Evolutionary conservation across 2,113 vertebrate genomes (phyloP).

Genomic region (Oryzias celebensis): DNA sequence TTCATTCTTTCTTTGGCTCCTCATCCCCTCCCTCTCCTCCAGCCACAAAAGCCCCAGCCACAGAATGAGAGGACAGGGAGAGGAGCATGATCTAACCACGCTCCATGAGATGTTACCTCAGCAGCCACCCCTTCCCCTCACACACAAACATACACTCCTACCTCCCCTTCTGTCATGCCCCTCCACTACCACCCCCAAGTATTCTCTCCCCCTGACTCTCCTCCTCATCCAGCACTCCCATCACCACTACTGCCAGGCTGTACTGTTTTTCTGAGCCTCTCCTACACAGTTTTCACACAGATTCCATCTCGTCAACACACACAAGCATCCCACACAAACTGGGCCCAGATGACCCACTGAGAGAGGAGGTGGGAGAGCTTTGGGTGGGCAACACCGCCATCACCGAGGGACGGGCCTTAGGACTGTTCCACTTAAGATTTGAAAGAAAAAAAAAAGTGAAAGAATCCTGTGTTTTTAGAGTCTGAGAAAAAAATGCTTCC

Average conservation of each 20-base stretch:
- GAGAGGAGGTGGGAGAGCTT: slow-evolving; percentile 70
- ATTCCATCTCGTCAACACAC: slow-evolving; percentile 71
- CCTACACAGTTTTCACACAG: slow-evolving; percentile 83
- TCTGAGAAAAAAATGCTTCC: slow-evolving; percentile 8
- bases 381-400: slow-evolving; percentile 61
- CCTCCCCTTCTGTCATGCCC: slow-evolving; percentile 63
- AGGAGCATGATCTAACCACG: slow-evolving; percentile 79
- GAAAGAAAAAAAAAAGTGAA: slow-evolving; percentile 25
- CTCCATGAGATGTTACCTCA: slow-evolving; percentile 67
- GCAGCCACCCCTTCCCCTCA: slow-evolving; percentile 50
- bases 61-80: slow-evolving; percentile 79
- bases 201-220: slow-evolving; percentile 50
- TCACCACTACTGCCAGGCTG: slow-evolving; percentile 67
- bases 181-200: slow-evolving; percentile 29
- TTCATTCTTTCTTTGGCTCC: slow-evolving; percentile 21
- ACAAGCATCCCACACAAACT: slow-evolving; percentile 69
- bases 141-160: slow-evolving; percentile 53
- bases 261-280: slow-evolving; percentile 83
- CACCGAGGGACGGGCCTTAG: slow-evolving; percentile 41
- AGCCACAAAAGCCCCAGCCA: slow-evolving; percentile 66
- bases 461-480: slow-evolving; percentile 9
- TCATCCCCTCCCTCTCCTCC: slow-evolving; percentile 49
- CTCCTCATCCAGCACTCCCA: slow-evolving; percentile 66
- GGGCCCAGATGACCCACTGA: slow-evolving; percentile 70
- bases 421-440: slow-evolving; percentile 33